Percentiles rank a stretch among this genome's conserved stretches.
These are phyloP conservation scores for Ailuropoda melanoleuca DNA, from an alignment of 2,113 vertebrate species.

Conservation along the genomic window DNA sequence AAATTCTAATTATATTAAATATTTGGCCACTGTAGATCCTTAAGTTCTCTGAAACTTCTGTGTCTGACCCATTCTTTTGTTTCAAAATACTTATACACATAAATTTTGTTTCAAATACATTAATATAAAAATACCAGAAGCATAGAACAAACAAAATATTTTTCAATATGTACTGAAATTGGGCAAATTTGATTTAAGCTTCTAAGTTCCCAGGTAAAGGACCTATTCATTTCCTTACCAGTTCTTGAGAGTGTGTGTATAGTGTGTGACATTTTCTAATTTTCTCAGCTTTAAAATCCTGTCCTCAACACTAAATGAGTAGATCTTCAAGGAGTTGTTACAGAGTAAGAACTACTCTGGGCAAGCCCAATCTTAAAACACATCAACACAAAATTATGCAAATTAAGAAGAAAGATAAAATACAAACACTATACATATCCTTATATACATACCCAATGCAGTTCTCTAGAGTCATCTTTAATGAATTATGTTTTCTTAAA, in stretches of 20 bases:
- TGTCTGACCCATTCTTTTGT: not conserved
- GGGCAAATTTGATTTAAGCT: not conserved
- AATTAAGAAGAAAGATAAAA: not conserved
- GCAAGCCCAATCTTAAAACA: not conserved
- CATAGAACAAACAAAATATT: not conserved
- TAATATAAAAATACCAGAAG: not conserved
- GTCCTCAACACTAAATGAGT: not conserved
- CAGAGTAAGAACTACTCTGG: not conserved
- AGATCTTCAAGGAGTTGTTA: not conserved
- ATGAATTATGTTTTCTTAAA: not conserved
- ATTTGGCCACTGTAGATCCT: not conserved
- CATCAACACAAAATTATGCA: not conserved
- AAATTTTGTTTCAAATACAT: not conserved
- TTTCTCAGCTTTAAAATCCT: not conserved
- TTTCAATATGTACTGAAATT: not conserved
- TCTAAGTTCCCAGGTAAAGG: not conserved
- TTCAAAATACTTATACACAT: not conserved
- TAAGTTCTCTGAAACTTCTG: not conserved
- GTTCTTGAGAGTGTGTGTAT: not conserved
- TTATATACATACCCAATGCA: not conserved
- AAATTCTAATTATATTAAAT: not conserved
- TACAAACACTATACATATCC: not conserved
- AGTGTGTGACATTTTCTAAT: not conserved
- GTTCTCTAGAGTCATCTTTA: not conserved
- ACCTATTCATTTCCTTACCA: not conserved